Base-by-base conservation (phyloP, 2,888 invertebrate species). In the Troilus luridus region DNA sequence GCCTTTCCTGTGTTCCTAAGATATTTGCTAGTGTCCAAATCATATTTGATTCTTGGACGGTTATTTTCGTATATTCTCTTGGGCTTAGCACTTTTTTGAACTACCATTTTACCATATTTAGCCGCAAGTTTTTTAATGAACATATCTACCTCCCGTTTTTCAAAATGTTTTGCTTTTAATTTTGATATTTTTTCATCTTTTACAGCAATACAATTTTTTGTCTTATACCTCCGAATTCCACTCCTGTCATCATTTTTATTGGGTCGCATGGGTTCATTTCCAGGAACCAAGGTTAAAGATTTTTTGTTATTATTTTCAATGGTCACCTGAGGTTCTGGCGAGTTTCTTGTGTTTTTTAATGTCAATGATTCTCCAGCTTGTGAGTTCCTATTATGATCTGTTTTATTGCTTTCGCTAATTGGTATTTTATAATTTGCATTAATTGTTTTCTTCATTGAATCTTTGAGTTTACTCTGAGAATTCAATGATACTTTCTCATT, bases 1-100 rank as follows among this genome's bases (percentile, higher is more conserved):
- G 6, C 19, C 14, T 67, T 67, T 67, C 12, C 24, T 24, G 3
- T n/a, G n/a, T 85, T 58, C 11, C 19, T 58, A n/a, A 58, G 1
- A 56, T 56, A 11, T 12, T 56, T 85, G 1, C 41, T 14, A 14
- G 72, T 41, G 56, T 85, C 7, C 8, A 85, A 85, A 54, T 85
- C 85, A 85, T 85, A 85, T 85, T 56, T 85, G n/a, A 58, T 85
- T n/a, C 85, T 54, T n/a, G 1, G 85, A n/a, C 85, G 85, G n/a
- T 85, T 85, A n/a, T 85, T 85, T 54, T 85, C 85, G 56, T 85
- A 85, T 54, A 11, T 85, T 85, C 85, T 85, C 56, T 21, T 56
- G 7, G 85, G 85, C 11, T 85, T 85, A 85, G 6, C n/a, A 85
- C 19, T 85, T 85, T 85, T 56, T 85, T 54, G 21, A 85, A 85